Conservation (phyloP, 2,888 invertebrate genomes). For the Spatulosminthurus flaviceps region DNA sequence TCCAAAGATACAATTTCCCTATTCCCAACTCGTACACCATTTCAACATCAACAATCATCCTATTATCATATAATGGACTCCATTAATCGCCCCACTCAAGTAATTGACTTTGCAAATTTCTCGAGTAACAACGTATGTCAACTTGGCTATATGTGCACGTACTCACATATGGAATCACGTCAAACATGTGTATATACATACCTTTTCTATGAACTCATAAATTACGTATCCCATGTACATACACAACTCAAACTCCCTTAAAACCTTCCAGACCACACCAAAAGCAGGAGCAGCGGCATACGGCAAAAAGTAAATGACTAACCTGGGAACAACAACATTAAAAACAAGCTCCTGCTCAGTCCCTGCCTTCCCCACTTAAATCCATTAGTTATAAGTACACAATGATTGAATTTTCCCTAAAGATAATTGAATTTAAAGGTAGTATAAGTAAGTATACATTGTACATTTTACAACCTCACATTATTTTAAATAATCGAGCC, state of each 20-base stretch:
- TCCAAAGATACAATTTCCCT: neutral
- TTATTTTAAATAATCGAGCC: no score
- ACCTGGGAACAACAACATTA: neutral
- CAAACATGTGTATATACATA: neutral
- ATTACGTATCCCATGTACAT: no score
- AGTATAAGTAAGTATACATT: neutral
- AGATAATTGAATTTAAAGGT: neutral
- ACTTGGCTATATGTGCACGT: neutral
- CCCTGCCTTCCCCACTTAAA: neutral
- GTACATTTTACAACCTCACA: neutral
- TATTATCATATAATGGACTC: constrained; percentile 14
- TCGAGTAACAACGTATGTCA: neutral
- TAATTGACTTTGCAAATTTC: neutral
- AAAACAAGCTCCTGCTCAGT: neutral
- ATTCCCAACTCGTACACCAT: neutral
- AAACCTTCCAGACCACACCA: no score
- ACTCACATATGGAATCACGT: neutral
- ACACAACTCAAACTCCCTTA: no score
- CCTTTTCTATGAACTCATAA: no score
- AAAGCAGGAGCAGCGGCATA: no score
- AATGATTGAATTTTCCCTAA: neutral
- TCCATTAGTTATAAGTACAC: neutral
- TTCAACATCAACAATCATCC: neutral
- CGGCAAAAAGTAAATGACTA: neutral
- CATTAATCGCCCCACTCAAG: neutral